Evolutionary conservation across 2,797 vertebrate genomes (phyloP).

Genomic region (Taeniopygia guttata): DNA sequence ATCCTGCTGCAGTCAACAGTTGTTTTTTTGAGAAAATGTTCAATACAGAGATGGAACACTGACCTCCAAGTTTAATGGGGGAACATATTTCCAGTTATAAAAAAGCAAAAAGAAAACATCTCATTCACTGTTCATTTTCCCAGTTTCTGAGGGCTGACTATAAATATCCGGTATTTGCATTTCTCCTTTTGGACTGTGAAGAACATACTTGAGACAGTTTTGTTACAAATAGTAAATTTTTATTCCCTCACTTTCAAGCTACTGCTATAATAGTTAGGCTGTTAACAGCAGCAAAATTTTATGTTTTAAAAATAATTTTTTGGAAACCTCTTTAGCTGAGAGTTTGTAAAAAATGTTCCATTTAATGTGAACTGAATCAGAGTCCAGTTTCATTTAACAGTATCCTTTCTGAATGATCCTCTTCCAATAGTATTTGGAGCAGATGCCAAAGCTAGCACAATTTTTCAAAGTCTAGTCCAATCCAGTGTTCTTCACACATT

Average conservation of each 20-base stretch:
- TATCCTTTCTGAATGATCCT: constrained; percentile 32
- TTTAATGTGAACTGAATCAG: neutral
- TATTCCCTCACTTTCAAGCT: constrained; percentile 18
- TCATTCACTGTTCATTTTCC: constrained; percentile 6
- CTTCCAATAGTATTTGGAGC: constrained; percentile 18
- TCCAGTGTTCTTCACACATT: constrained; percentile 22
- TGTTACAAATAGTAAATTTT: constrained; percentile 51
- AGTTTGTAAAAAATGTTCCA: constrained; percentile 45
- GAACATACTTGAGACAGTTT: constrained; percentile 2
- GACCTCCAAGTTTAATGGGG: constrained; percentile 1
- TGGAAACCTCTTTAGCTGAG: constrained; percentile 5
- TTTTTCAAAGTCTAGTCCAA: neutral
- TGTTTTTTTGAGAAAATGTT: constrained; percentile 11
- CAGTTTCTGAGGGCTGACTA: constrained; percentile 3
- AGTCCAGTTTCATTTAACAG: constrained; percentile 24
- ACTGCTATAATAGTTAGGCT: neutral
- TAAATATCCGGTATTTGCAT: neutral
- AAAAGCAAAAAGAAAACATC: constrained; percentile 23
- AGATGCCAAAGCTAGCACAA: constrained; percentile 23
- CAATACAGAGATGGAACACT: neutral
- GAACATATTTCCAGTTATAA: constrained; percentile 19
- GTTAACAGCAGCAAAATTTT: constrained; percentile 45
- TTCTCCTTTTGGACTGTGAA: constrained; percentile 30
- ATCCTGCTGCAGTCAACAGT: neutral
- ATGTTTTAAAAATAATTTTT: constrained; percentile 3